phyloP scores from a whole-genome alignment of 53 echinoderm and acorn worm genomes.

The Mesocentrotus franciscanus region DNA sequence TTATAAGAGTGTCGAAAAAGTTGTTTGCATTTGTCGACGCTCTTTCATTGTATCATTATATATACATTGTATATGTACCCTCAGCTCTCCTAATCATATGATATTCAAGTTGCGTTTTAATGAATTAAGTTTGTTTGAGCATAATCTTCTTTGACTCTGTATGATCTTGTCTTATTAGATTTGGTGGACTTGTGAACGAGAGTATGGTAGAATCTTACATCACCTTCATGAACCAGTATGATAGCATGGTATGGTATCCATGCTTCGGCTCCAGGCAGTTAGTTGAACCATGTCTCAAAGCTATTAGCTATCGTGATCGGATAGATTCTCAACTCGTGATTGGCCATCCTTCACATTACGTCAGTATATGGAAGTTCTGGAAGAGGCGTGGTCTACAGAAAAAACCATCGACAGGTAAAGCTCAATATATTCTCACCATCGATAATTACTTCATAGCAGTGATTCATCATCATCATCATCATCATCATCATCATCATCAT shows the following conservation, averaged over 20 bases:
- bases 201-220: conserved; percentile 30
- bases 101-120: background rate
- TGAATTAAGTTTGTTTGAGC: background rate
- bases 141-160: background rate
- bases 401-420: conserved; percentile 55
- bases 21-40: too few relatives aligned
- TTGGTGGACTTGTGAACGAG: conserved; percentile 51
- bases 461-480: background rate
- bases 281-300: conserved; percentile 39
- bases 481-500: too few relatives aligned
- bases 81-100: background rate
- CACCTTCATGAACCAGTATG: conserved; percentile 48
- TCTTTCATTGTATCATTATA: too few relatives aligned
- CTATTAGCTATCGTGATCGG: conserved; percentile 53
- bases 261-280: conserved; percentile 60
- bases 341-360: conserved; percentile 54
- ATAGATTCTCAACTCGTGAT: conserved; percentile 52
- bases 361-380: conserved; percentile 63
- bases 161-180: conserved; percentile 1
- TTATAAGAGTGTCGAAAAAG: too few relatives aligned
- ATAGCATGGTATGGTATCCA: conserved; percentile 55
- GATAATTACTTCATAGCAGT: background rate
- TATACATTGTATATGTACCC: too few relatives aligned
- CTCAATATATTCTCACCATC: background rate
- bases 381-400: conserved; percentile 55